Conservation (phyloP, 1,140 invertebrate species). For the Chironomus striatipennis region DNA sequence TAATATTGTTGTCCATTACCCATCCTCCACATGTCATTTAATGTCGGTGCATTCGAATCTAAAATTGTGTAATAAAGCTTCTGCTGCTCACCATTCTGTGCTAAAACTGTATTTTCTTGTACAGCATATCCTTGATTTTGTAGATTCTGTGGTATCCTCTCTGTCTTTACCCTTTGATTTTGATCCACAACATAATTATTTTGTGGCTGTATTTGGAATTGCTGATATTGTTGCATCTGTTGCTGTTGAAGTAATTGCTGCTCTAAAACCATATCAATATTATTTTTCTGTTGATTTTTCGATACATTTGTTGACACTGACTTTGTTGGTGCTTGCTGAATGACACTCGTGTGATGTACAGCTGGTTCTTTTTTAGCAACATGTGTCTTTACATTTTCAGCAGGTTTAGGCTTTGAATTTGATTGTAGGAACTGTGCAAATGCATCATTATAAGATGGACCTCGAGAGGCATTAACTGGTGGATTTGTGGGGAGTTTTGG, state of each 20-base stretch:
- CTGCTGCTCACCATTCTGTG: neutral
- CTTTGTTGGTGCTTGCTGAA: neutral
- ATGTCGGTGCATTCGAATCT: neutral
- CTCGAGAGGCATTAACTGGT: neutral
- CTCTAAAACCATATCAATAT: neutral
- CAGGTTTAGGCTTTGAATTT: neutral
- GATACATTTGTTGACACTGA: neutral
- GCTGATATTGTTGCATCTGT: neutral
- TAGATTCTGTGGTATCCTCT: neutral
- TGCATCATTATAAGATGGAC: neutral
- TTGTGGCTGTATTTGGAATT: neutral
- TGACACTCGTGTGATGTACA: neutral
- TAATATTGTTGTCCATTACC: neutral
- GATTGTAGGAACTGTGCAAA: constrained; percentile 5
- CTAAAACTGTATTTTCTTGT: constrained; percentile 2
- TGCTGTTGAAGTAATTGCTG: neutral
- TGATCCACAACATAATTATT: neutral
- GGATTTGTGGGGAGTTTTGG: neutral
- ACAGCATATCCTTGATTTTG: neutral
- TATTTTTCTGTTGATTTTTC: neutral
- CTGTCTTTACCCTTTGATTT: neutral
- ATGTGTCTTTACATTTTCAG: neutral
- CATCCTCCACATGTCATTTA: neutral
- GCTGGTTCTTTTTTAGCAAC: neutral
- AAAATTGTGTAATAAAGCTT: neutral